Evolutionary conservation across 2,888 invertebrate species (phyloP).

Genomic region (Bellardia bayeri): DNA sequence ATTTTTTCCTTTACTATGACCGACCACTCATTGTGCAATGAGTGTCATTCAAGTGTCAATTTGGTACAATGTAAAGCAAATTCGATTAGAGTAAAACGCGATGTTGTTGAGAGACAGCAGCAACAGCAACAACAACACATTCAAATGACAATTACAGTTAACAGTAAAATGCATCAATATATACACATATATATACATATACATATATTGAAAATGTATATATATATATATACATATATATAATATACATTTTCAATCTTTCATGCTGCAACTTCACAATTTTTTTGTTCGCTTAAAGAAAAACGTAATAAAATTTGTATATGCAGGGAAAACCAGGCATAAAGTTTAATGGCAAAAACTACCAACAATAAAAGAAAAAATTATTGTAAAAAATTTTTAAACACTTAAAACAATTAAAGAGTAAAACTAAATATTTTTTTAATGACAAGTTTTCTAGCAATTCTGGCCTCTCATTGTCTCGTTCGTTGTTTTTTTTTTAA

Average conservation of each 20-base stretch:
- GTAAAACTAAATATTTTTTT: constrained; percentile 16
- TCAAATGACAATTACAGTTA: constrained; percentile 66
- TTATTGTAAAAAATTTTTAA: constrained; percentile 24
- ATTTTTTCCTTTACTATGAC: constrained; percentile 15
- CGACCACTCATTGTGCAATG: constrained; percentile 40
- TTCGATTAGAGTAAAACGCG: constrained; percentile 68
- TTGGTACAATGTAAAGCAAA: constrained; percentile 60
- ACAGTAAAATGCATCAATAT: constrained; percentile 66
- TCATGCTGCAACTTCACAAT: neutral
- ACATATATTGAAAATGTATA: too few species aligned
- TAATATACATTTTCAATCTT: neutral
- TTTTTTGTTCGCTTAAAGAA: constrained; percentile 6
- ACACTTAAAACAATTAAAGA: constrained; percentile 52
- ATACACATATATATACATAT: neutral
- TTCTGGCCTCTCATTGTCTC: neutral
- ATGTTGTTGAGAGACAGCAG: constrained; percentile 59
- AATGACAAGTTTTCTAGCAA: constrained; percentile 2
- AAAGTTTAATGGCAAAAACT: neutral
- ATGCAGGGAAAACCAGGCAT: neutral
- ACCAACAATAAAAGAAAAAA: neutral
- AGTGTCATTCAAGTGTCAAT: constrained; percentile 71
- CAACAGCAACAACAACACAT: constrained; percentile 18
- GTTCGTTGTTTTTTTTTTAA: neutral
- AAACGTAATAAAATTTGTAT: neutral
- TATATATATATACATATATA: constrained; percentile 18